Evolutionary conservation across 2,797 vertebrate species (phyloP).

Genomic region (Malacoctenus gilli): DNA sequence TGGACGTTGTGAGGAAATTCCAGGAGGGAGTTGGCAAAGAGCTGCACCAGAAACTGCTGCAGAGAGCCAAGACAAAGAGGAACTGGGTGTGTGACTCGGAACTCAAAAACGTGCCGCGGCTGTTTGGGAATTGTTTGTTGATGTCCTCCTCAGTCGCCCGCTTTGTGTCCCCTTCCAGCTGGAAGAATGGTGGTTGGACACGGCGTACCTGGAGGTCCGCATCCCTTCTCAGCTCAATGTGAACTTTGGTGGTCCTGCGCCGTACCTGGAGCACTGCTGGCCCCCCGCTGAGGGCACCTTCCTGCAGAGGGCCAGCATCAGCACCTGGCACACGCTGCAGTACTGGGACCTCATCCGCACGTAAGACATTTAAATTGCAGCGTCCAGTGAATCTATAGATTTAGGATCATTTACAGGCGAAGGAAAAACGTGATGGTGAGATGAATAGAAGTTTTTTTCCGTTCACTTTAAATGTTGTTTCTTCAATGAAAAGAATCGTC

Average conservation of each 20-base stretch:
- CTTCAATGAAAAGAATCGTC: too few relatives aligned
- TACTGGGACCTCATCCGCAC: constrained; percentile 91
- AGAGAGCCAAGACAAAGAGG: constrained; percentile 86
- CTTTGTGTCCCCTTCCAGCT: constrained; percentile 79
- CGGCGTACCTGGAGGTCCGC: constrained; percentile 90
- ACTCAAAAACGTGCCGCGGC: too few relatives aligned
- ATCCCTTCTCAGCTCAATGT: constrained; percentile 89
- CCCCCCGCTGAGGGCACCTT: constrained; percentile 86
- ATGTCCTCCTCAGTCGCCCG: background rate
- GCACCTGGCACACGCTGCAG: constrained; percentile 85
- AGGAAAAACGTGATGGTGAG: too few relatives aligned
- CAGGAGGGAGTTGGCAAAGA: constrained; percentile 86
- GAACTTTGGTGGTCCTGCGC: constrained; percentile 88
- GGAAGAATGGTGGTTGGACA: constrained; percentile 96
- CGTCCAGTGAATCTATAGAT: too few relatives aligned
- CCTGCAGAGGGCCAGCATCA: constrained; percentile 87
- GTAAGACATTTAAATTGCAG: too few relatives aligned
- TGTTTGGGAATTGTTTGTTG: too few relatives aligned
- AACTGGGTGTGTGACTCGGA: constrained; percentile 88
- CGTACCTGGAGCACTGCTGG: constrained; percentile 92
- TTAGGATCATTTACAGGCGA: too few relatives aligned
- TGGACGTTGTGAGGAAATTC: constrained; percentile 86
- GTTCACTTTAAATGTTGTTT: too few relatives aligned
- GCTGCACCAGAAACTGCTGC: constrained; percentile 90
- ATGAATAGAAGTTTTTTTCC: too few relatives aligned